Conservation (phyloP, 2,113 vertebrate genomes). For the Gopherus evgoodei region DNA sequence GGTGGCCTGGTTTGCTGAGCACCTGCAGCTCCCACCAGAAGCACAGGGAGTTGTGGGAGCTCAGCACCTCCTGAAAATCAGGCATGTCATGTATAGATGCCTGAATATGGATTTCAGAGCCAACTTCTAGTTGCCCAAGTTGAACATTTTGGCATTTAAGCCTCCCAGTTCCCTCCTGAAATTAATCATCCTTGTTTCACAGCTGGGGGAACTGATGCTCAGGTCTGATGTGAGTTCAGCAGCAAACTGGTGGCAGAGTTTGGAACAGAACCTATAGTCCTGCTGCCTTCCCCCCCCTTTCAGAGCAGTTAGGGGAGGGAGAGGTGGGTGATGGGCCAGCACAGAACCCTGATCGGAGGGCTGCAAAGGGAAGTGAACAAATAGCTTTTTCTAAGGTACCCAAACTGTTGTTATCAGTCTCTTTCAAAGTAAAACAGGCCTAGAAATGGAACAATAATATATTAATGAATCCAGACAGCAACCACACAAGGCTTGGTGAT, state of each 20-base stretch:
- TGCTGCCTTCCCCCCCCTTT: not conserved
- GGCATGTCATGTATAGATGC: not conserved
- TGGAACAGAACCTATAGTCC: not conserved
- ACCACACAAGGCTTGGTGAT: not conserved
- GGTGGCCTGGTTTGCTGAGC: not conserved
- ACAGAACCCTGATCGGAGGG: no score
- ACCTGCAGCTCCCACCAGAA: not conserved
- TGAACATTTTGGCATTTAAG: not conserved
- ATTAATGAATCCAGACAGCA: rapidly evolving
- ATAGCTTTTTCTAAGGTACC: not conserved
- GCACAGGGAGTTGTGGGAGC: not conserved
- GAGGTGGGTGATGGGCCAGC: rapidly evolving
- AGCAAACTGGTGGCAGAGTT: not conserved
- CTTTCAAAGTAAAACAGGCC: not conserved
- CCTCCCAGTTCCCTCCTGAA: not conserved
- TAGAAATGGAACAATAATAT: not conserved
- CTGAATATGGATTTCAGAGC: not conserved
- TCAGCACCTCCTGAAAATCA: not conserved
- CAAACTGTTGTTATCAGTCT: not conserved
- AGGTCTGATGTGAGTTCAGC: not conserved
- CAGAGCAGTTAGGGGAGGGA: rapidly evolving
- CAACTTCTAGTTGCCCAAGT: not conserved
- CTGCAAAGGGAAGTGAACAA: not conserved
- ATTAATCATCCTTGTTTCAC: not conserved
- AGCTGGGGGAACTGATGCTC: not conserved